Evolutionary conservation across 2,113 vertebrate genomes (phyloP), one percentile per base, ranked within the genome.

Genomic region (Hippocampus abdominalis): DNA sequence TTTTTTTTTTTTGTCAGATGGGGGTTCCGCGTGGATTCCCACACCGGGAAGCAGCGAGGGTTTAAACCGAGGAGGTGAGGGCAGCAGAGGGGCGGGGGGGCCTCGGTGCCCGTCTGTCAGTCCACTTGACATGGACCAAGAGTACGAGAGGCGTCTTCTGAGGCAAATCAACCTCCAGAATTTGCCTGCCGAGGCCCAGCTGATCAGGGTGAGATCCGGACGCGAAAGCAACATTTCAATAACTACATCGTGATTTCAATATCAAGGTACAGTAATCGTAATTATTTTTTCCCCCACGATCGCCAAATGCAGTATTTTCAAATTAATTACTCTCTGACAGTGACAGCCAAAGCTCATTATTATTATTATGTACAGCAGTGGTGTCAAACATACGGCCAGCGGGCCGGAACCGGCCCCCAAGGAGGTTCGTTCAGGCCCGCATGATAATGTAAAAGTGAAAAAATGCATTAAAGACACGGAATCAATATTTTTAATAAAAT

Each of bases 131-230:
- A 94, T 94, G 93, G 93, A 94, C 88, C 92, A 92, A 71, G 92
- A 93, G 60, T 94, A 94, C 70, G 91, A 93, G 82, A 90, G 91
- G 73, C 86, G 93, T 72, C 90, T 94, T 66, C 87, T 93, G 69
- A 90, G 92, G 85, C 93, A 94, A 77, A 93, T 93, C 69, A 92
- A 94, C 84, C 88, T 90, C 79, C 93, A 93, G 86, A 94, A 94
- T 79, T 76, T 92, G 68, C 90, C 91, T 0, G 32, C 80, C 13
- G 89, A 91, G 66, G 70, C 81, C 73, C 88, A 84, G 9, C 74
- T 89, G 79, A 77, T 84, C 11, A 92, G 91, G 89, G 93, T 93
- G 48, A 86, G 73, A 11, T 0, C 3, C 21, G 2, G 21, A 23
- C 21, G 44, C 4, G 15, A 27, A 9, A 25, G 3, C 0, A 12